phyloP scores from a whole-genome alignment of 2,888 invertebrate genomes.

The Drosophila atroscutellata region DNA sequence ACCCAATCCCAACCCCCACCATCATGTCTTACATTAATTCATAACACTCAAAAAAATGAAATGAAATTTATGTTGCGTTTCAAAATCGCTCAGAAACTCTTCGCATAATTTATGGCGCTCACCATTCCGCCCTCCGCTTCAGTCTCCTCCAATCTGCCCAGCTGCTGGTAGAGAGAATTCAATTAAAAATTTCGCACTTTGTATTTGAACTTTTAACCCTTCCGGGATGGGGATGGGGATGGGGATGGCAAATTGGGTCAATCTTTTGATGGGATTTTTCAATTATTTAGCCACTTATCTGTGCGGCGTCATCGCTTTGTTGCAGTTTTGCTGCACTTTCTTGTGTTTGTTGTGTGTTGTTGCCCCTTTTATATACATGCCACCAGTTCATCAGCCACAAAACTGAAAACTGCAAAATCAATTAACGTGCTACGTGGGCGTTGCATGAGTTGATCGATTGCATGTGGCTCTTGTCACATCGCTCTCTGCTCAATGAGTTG shows the following conservation, averaged over 20 bases:
- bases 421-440: conserved; percentile 65
- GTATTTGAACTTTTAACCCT: conserved; percentile 68
- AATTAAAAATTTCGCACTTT: conserved; percentile 61
- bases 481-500: conserved; percentile 15
- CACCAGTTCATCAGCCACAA: conserved; percentile 32
- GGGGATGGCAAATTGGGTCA: conserved; percentile 62
- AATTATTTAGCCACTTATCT: conserved; percentile 62
- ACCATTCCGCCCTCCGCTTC: not conserved
- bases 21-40: conserved; percentile 30
- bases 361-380: not conserved
- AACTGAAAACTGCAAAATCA: conserved; percentile 67
- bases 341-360: conserved; percentile 10
- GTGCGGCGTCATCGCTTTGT: conserved; percentile 65
- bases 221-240: conserved; percentile 8
- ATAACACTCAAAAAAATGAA: conserved; percentile 40
- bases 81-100: conserved; percentile 42
- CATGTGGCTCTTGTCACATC: conserved; percentile 25
- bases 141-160: no score
- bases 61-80: conserved; percentile 43
- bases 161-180: conserved; percentile 38
- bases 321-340: conserved; percentile 28
- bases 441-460: conserved; percentile 63
- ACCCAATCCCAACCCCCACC: not conserved
- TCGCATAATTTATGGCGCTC: conserved; percentile 29
- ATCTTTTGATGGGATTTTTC: conserved; percentile 64